Base-by-base conservation (phyloP, 2,113 vertebrate species). In the Anguilla japonica region DNA sequence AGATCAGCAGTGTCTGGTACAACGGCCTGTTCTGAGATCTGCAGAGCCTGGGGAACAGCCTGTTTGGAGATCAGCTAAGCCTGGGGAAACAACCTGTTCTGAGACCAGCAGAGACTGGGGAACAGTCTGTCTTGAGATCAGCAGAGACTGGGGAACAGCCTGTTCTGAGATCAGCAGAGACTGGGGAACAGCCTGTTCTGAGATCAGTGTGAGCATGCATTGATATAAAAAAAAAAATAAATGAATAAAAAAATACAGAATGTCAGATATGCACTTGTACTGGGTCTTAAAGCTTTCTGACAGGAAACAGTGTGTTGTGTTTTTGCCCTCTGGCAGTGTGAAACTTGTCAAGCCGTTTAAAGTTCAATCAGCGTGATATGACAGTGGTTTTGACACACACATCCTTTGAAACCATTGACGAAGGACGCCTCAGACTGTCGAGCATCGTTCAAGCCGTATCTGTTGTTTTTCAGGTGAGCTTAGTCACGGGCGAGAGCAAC, bases 341-440 rank as follows among this genome's bases (percentile, higher is more conserved):
- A 41, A 79, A 87, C 88, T 89, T 90, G 91, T 92, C 91, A 91
- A 84, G 82, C 85, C 56, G 40, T 81, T 90, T 90, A 88, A 92
- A 90, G 82, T 86, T 90, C 87, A 90, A 83, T 85, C 15, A 60
- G 87, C 85, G 78, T 89, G 91, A 91, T 88, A 82, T 90, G 89
- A 90, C 90, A 87, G 88, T 83, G 60, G 81, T 75, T 86, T 86
- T 81, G 63, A 89, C 88, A 89, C 88, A 85, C 71, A 83, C 81
- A 88, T 86, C 80, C 63, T 85, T 89, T 91, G 89, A 92, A 92
- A 90, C 90, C 88, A 89, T 89, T 91, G 90, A 90, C 88, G 90
- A 88, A 90, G 87, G 86, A 89, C 88, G 85, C 86, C 88, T 91
- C 43, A 22, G 75, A 91, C 83, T 86, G 88, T 84, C 79, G 83